Evolutionary conservation across 1,140 invertebrate species (phyloP), one percentile per base, ranked within the genome.

Genomic region (Battus philenor): DNA sequence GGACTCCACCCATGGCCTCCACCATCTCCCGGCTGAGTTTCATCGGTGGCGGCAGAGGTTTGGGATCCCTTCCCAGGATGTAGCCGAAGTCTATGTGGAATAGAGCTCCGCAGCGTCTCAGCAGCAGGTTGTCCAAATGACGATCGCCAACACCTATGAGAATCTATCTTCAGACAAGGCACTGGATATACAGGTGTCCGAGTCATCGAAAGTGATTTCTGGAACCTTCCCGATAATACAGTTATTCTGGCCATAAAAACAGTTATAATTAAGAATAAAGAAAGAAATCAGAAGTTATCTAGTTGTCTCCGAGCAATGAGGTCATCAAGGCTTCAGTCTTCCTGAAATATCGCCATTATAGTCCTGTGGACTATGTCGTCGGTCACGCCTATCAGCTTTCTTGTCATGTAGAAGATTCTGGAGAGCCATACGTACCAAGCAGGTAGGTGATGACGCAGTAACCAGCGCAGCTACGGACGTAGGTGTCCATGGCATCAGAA

Each of bases 51-150:
- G 98, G 98, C 68, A 99, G 89, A 2, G 97, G 97, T 82, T 99
- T 99, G 1, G 98, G 98, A 87, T 99, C 98, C 43, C 98, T 89
- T 3, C 98, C 98, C 17, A 99, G 87, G 69, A 99, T 99, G 70
- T 98, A 99, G 1, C 98, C 98, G 87, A 99, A 99, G 87, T 99
- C 98, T 54, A 99, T 98, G 80, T 99, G 98, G 79, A 99, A 99
- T 12, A 99, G 86, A 69, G 96, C 95, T 0, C 98, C 97, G 54
- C 89, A 90, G 30, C 91, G 93, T 7, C 97, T 98, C 4, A 99
- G 86, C 4, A 99, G 87, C 12, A 99, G 85, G 88, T 99, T 99
- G 81, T 99, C 98, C 41, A 99, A 89, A 89, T 99, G 98, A 13
- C 98, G 90, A 86, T 99, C 98, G 2, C 98, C 98, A 9, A 99